Base-by-base conservation (phyloP, 1,140 invertebrate species). In the Drosophila arawakana region DNA sequence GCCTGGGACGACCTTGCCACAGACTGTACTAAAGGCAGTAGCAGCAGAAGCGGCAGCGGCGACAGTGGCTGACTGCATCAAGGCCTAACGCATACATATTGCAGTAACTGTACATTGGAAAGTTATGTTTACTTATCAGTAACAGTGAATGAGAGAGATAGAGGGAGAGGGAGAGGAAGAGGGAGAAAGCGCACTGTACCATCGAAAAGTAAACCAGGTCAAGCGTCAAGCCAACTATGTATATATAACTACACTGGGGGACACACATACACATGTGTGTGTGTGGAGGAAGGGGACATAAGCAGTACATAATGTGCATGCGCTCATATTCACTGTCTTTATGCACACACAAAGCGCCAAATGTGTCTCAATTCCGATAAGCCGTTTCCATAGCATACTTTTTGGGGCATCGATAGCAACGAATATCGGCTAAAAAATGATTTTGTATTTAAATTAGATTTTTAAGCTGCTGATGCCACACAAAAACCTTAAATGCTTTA, bases 71-170 rank as follows among this genome's bases (percentile, higher is more conserved):
- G 15, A 52, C 15, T 67, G 49, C 67, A 79, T 52, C 76, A 83
- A 83, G 80, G 84, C 69, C 83, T 59, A 54, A 15, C 66, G 67
- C 78, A 63, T 78, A 80, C 73, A 80, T 73, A 79, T 67, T 76
- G 80, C 80, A 89, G 83, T 72, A 72, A 88, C 82, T 86, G 83
- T 86, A 86, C 84, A 35, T 80, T 76, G 80, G 39, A 60, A 88
- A 86, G 70, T 71, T 80, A 79, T 77, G 80, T 79, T 88, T 79
- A 77, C 83, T 76, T 77, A 74, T 65, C 57, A 73, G 66, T 39
- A 11, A 11, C 21, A 41, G 35, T 25, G n/a, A n/a, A 9, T n/a
- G 43, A 18, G 30, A 25, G 43, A 67, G 58, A 25, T 15, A 30
- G 13, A 41, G 13, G 34, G 9, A 41, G 13, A 41, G 9, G 44